Evolutionary conservation across 2,113 vertebrate genomes (phyloP).

Genomic region (Spermophilus dauricus): DNA sequence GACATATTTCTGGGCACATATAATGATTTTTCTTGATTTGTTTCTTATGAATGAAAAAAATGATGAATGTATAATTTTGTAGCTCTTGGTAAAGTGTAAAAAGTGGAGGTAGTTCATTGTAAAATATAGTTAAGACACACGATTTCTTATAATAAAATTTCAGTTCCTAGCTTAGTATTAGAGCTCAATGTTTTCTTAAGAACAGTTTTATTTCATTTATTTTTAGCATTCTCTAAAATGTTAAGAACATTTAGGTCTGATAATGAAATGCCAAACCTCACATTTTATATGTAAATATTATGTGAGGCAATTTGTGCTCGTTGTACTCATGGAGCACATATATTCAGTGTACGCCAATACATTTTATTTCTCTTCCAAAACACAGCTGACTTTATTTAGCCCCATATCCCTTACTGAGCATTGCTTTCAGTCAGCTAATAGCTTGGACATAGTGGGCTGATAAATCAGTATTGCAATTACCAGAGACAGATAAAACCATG

Average conservation of each 20-base stretch:
- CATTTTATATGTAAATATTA: background rate
- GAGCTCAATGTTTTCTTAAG: background rate
- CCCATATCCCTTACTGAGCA: background rate
- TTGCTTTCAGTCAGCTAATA: background rate
- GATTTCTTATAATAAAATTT: background rate
- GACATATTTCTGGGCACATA: background rate
- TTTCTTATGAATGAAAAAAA: background rate
- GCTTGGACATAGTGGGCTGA: background rate
- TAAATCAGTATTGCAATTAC: conserved; percentile 50
- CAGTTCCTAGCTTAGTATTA: background rate
- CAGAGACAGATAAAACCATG: background rate
- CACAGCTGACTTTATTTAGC: background rate
- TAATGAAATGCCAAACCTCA: background rate
- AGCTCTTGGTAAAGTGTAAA: background rate
- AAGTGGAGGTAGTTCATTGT: background rate
- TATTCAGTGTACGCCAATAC: background rate
- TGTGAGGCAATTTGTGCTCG: rapidly evolving
- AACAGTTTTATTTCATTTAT: background rate
- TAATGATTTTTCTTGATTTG: background rate
- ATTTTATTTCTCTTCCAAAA: conserved; percentile 40
- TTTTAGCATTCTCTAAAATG: background rate
- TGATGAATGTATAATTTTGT: background rate
- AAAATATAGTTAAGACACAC: background rate
- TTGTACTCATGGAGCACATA: no score
- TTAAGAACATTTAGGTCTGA: conserved; percentile 15